phyloP scores from a whole-genome alignment of 2,113 vertebrate species.

The Carassius auratus region DNA sequence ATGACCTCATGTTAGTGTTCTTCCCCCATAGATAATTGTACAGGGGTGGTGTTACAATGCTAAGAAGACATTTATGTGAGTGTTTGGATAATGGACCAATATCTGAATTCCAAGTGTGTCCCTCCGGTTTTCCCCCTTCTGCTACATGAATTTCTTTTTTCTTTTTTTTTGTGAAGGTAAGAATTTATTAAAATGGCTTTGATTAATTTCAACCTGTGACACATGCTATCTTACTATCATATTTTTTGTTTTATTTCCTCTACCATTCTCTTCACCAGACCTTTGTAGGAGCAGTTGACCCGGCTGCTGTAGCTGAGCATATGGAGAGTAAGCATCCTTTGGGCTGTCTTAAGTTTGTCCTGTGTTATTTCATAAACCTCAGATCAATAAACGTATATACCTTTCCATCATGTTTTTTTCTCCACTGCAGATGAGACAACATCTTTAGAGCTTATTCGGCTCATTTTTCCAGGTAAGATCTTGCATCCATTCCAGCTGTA shows the following conservation, averaged over 20 bases:
- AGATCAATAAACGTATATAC: conserved; percentile 56
- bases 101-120: conserved; percentile 82
- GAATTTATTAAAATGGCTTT: conserved; percentile 31
- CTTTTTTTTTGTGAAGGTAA: conserved; percentile 92
- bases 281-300: conserved; percentile 85
- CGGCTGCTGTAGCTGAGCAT: conserved; percentile 86
- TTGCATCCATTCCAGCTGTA: conserved; percentile 46
- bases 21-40: conserved; percentile 83
- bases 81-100: conserved; percentile 87
- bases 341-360: conserved; percentile 53
- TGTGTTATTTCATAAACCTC: conserved; percentile 60
- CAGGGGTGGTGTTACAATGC: conserved; percentile 81
- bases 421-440: conserved; percentile 83
- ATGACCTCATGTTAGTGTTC: background rate
- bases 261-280: conserved; percentile 70
- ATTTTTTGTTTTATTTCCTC: background rate
- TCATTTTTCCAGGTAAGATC: conserved; percentile 87
- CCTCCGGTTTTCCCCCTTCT: conserved; percentile 84
- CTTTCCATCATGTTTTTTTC: conserved; percentile 15
- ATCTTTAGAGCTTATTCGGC: conserved; percentile 90
- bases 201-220: background rate
- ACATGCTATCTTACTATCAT: background rate
- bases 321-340: conserved; percentile 82
- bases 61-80: conserved; percentile 84
- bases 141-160: conserved; percentile 85